These are phyloP conservation scores for Pangasianodon hypophthalmus DNA, from an alignment of 2,113 vertebrate genomes.

Conservation along the genomic window DNA sequence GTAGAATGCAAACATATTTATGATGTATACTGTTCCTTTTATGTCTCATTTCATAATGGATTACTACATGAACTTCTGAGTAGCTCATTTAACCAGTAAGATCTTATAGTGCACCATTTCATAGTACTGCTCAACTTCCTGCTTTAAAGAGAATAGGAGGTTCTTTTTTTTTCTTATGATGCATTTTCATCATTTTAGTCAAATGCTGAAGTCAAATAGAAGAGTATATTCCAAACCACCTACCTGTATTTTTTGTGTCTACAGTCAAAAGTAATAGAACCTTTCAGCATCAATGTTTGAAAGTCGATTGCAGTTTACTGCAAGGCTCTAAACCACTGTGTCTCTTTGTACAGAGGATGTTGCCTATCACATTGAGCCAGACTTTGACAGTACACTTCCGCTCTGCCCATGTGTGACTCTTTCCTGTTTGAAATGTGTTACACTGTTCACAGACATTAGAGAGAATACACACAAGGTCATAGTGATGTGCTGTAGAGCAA, in stretches of 20 bases:
- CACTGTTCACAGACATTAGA: neutral
- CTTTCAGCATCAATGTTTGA: neutral
- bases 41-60: neutral
- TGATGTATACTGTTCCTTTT: neutral
- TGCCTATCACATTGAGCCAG: conserved; percentile 48
- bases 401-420: conserved; percentile 54
- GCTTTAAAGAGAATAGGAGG: neutral
- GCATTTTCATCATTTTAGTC: neutral
- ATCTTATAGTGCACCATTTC: neutral
- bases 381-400: conserved; percentile 67
- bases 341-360: conserved; percentile 66
- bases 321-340: conserved; percentile 3
- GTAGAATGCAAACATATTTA: neutral
- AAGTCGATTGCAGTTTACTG: neutral
- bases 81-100: neutral
- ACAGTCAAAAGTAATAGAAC: neutral
- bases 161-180: neutral
- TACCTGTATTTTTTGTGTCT: conserved; percentile 15
- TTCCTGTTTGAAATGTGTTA: conserved; percentile 51
- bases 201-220: neutral
- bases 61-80: neutral
- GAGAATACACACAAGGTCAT: neutral
- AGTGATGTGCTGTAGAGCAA: neutral
- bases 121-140: conserved; percentile 18
- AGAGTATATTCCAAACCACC: neutral